Percentiles rank a stretch among this genome's conserved stretches.
These are phyloP conservation scores for Podarcis cretensis DNA, from an alignment of 2,113 vertebrate genomes.

Conservation along the genomic window DNA sequence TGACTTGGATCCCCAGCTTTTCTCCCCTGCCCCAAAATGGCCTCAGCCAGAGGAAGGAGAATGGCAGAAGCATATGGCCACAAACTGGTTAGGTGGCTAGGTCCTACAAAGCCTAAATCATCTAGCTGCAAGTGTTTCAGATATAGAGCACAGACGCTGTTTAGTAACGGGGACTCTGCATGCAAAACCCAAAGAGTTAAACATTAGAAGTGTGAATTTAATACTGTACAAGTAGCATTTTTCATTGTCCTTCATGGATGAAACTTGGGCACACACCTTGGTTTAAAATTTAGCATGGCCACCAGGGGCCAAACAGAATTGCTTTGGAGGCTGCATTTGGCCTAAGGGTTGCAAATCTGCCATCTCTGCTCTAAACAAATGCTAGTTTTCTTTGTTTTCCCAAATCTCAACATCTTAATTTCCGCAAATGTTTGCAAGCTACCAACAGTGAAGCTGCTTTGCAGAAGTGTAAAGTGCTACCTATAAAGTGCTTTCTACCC, in stretches of 20 bases:
- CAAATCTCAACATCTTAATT: neutral
- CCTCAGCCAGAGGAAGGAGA: too few species aligned
- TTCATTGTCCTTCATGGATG: neutral
- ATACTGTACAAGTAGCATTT: neutral
- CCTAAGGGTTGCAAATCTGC: neutral
- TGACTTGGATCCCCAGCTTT: neutral
- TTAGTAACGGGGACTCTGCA: too few species aligned
- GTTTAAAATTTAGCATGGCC: neutral
- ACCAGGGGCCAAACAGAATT: neutral
- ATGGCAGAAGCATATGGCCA: neutral
- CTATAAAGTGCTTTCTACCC: neutral
- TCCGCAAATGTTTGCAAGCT: neutral
- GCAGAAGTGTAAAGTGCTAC: neutral
- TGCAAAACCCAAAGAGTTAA: neutral
- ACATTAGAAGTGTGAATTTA: neutral
- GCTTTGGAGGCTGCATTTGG: neutral
- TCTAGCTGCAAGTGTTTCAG: neutral
- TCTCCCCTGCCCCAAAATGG: neutral
- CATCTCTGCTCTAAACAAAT: neutral
- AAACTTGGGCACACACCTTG: neutral
- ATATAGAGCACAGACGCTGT: too few species aligned
- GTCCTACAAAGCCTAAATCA: neutral
- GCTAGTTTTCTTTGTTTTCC: neutral
- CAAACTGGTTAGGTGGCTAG: neutral
- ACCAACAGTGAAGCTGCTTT: neutral